Conservation (phyloP, 2,113 vertebrate species). For the Periophthalmodon schlosseri region DNA sequence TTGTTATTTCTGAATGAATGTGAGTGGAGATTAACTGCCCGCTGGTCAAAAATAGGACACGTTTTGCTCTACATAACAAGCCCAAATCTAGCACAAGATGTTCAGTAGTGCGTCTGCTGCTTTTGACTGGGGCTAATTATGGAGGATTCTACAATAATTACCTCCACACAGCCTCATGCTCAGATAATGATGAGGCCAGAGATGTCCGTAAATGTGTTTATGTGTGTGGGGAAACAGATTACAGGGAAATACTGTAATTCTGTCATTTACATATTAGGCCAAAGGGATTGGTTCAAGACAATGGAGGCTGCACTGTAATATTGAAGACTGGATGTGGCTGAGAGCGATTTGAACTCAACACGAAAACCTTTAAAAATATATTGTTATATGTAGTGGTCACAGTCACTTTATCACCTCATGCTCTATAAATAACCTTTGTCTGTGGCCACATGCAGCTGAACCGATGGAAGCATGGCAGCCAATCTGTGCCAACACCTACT, state of each 20-base stretch:
- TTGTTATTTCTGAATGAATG: neutral
- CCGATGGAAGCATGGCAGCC: too few species aligned
- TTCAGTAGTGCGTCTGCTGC: slow-evolving; percentile 21
- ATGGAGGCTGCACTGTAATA: neutral
- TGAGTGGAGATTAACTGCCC: slow-evolving; percentile 18
- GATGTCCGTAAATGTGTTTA: slow-evolving; percentile 2
- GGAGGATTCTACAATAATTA: slow-evolving; percentile 52
- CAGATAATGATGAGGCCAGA: slow-evolving; percentile 41
- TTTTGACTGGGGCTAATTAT: slow-evolving; percentile 37
- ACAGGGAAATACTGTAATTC: slow-evolving; percentile 10
- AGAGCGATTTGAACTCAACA: neutral
- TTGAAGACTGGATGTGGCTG: neutral
- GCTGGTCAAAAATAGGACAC: slow-evolving; percentile 30
- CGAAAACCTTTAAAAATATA: neutral
- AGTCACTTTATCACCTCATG: too few species aligned
- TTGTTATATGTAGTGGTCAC: too few species aligned
- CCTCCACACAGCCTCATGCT: slow-evolving; percentile 37
- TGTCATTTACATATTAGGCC: neutral
- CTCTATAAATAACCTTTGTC: too few species aligned
- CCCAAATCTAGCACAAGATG: slow-evolving; percentile 40
- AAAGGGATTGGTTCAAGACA: neutral
- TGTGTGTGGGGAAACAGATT: slow-evolving; percentile 10
- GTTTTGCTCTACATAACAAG: slow-evolving; percentile 29
- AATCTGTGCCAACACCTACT: too few species aligned
- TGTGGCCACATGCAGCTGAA: too few species aligned